Evolutionary conservation across 2,888 invertebrate genomes (phyloP).

Genomic region (Nemotelus nigrinus): DNA sequence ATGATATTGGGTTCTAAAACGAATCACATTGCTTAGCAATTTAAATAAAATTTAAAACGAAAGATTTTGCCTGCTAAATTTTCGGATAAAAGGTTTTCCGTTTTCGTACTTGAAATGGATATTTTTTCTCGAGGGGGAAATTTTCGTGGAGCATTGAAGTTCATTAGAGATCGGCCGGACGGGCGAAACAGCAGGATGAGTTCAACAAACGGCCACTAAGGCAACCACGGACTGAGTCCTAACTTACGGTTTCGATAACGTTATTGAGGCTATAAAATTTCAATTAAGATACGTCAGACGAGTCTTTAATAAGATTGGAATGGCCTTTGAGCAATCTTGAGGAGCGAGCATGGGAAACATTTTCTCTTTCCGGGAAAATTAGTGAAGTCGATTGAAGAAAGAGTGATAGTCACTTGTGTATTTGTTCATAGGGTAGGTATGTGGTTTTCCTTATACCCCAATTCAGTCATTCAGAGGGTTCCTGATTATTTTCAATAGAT

Average conservation of each 20-base stretch:
- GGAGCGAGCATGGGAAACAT: too few relatives aligned
- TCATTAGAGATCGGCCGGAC: too few relatives aligned
- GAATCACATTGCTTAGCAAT: conserved; percentile 25
- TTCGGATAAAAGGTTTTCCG: conserved; percentile 1
- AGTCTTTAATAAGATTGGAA: neutral
- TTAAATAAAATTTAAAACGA: conserved; percentile 26
- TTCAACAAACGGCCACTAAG: neutral
- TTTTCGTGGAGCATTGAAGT: too few relatives aligned
- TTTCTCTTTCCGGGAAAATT: too few relatives aligned
- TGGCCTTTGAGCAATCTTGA: neutral
- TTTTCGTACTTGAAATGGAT: neutral
- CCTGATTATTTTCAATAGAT: too few relatives aligned
- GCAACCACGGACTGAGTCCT: neutral
- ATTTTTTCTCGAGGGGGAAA: too few relatives aligned
- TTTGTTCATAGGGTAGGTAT: too few relatives aligned
- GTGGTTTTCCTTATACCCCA: too few relatives aligned
- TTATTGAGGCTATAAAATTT: conserved; percentile 37
- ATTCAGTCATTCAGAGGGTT: too few relatives aligned
- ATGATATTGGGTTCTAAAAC: neutral
- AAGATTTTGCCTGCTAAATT: conserved; percentile 11
- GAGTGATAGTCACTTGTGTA: too few relatives aligned
- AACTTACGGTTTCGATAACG: conserved; percentile 24
- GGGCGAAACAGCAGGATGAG: neutral
- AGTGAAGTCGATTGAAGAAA: too few relatives aligned
- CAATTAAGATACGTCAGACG: conserved; percentile 20